Evolutionary conservation across 2,888 invertebrate species (phyloP).

Genomic region (Leptopilina syphax): DNA sequence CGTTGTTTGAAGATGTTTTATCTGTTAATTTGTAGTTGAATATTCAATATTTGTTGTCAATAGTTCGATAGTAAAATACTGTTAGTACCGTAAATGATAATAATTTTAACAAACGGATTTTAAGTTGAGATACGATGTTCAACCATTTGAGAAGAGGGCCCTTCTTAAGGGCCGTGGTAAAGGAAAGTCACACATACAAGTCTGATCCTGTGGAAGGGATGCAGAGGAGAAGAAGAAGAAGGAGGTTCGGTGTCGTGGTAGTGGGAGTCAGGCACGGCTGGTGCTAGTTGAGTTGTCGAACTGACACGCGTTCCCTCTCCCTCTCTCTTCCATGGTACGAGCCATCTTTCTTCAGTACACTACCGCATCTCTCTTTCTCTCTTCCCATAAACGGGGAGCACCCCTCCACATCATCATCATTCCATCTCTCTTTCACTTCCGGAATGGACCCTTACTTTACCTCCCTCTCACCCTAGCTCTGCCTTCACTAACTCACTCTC

Average conservation of each 20-base stretch:
- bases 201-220: slow-evolving; percentile 41
- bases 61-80: too few relatives aligned
- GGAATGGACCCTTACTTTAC: slow-evolving; percentile 28
- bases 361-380: slow-evolving; percentile 54
- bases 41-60: too few relatives aligned
- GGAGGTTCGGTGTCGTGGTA: slow-evolving; percentile 52
- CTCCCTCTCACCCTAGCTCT: slow-evolving; percentile 45
- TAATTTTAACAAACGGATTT: slow-evolving; percentile 9
- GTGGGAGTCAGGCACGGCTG: slow-evolving; percentile 68
- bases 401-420: slow-evolving; percentile 49
- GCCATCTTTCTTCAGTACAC: slow-evolving; percentile 49
- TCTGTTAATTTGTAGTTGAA: too few relatives aligned
- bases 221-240: slow-evolving; percentile 34
- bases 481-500: slow-evolving; percentile 33
- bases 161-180: slow-evolving; percentile 44
- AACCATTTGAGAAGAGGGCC: slow-evolving; percentile 21
- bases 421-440: slow-evolving; percentile 44
- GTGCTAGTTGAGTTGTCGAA: slow-evolving; percentile 77
- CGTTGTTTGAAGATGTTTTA: too few relatives aligned
- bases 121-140: slow-evolving; percentile 1
- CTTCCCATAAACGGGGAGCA: slow-evolving; percentile 53
- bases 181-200: slow-evolving; percentile 47
- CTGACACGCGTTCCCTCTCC: slow-evolving; percentile 73
- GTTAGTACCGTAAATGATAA: background rate
- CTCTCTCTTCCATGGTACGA: slow-evolving; percentile 51